Evolutionary conservation across 1,140 invertebrate genomes (phyloP).

Genomic region (Bombus balteatus): DNA sequence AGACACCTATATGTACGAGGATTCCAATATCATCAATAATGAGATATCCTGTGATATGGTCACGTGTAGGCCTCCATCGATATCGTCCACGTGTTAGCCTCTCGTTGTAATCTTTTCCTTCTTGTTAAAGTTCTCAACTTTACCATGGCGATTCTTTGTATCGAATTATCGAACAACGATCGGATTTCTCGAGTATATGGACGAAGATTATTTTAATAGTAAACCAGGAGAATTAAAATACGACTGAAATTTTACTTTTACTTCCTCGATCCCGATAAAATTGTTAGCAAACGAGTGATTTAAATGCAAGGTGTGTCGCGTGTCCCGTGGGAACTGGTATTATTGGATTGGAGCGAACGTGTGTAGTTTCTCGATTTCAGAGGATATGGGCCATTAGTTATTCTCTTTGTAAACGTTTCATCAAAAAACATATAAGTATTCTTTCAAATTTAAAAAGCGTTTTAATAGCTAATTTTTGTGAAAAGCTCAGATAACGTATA

Average conservation of each 20-base stretch:
- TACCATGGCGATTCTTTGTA: neutral
- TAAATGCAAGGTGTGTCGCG: neutral
- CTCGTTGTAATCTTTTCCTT: neutral
- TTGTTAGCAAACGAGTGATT: neutral
- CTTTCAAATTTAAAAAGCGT: no score
- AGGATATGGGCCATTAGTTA: neutral
- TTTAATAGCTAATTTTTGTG: no score
- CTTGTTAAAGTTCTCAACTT: neutral
- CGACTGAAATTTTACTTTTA: neutral
- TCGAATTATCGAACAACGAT: constrained; percentile 1
- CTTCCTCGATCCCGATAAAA: neutral
- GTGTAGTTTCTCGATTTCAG: neutral
- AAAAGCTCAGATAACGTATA: no score
- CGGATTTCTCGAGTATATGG: neutral
- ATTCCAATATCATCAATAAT: constrained; percentile 16
- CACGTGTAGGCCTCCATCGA: neutral
- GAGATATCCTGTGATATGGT: neutral
- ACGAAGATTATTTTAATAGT: neutral
- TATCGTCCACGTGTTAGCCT: no score
- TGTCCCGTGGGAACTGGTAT: neutral
- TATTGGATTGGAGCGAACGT: neutral
- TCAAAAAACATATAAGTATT: neutral
- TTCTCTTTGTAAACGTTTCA: neutral
- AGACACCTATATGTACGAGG: no score
- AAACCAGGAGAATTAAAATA: neutral